Base-by-base conservation (phyloP, 2,888 invertebrate genomes). In the Oligia fasciuncula region DNA sequence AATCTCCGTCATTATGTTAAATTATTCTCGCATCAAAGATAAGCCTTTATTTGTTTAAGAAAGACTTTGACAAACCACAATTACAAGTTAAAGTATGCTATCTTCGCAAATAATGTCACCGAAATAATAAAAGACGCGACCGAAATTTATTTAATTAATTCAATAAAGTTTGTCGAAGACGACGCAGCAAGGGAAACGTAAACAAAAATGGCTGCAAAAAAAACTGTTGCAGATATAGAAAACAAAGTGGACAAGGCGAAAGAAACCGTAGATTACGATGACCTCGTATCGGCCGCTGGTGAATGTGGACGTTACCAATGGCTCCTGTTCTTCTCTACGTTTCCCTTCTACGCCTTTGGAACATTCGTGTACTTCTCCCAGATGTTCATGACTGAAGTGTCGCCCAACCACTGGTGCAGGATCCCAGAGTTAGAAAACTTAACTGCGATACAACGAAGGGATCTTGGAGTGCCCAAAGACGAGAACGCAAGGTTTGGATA, bases 341-440 rank as follows among this genome's bases (percentile, higher is more conserved):
- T 90, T 77, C 93, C 93, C 1, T 94, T 93, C 80, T 93, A 92
- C 83, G 80, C 90, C 3, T 94, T 89, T 73, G 93, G 92, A 60
- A 91, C 90, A 0, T 92, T 91, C 70, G 89, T 90, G 2, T 93
- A 93, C 79, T 93, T 90, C 80, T 84, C 91, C 0, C 93, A 93
- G 78, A 82, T 93, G 65, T 93, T 93, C 70, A 88, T 94, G 67
- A 94, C 94, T 1, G 93, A 93, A 86, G 90, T 91, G 0, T 92
- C 93, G 9, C 90, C 91, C 4, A 91, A 93, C 73, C 92, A 93
- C 81, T 94, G 94, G 94, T 94, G 94, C 76, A 86, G 88, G 85
- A 91, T 94, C 29, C 93, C 93, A 0, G 93, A 92, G 68, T 76
- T 94, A 63, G 91, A 88, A 82, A 93, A 94, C 76, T 76, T 93